These are phyloP conservation scores for Philaethria dido DNA, from an alignment of 2,888 invertebrate species.

Conservation along the genomic window DNA sequence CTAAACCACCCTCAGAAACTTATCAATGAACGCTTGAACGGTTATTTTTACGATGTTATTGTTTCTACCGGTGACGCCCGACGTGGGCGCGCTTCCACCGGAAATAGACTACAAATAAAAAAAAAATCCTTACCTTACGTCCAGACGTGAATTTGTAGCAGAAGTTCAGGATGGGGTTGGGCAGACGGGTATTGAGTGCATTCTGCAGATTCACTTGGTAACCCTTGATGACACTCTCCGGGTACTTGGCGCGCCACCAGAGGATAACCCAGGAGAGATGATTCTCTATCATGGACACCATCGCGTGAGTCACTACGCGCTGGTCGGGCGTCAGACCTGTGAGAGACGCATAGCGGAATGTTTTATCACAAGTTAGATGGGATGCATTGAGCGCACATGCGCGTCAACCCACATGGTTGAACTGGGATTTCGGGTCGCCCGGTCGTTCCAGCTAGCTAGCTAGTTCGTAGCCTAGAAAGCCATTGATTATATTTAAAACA, in stretches of 20 bases:
- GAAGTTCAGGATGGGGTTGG: slow-evolving; percentile 94
- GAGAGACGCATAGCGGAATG: slow-evolving; percentile 50
- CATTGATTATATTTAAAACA: slow-evolving; percentile 17
- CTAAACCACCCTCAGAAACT: not conserved
- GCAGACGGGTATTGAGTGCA: slow-evolving; percentile 93
- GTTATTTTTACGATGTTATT: slow-evolving; percentile 19
- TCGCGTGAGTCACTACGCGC: slow-evolving; percentile 94
- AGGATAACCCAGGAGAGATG: slow-evolving; percentile 95
- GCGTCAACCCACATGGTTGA: slow-evolving; percentile 46
- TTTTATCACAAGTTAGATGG: slow-evolving; percentile 38
- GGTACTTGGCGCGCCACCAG: slow-evolving; percentile 96
- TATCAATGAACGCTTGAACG: not conserved
- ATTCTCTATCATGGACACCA: slow-evolving; percentile 97
- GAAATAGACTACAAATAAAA: not conserved
- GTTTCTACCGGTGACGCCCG: slow-evolving; percentile 7
- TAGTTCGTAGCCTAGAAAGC: slow-evolving; percentile 31
- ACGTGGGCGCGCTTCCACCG: not conserved
- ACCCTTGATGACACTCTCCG: slow-evolving; percentile 94
- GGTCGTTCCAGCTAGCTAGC: slow-evolving; percentile 35
- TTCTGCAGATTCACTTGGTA: slow-evolving; percentile 96
- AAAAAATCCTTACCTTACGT: slow-evolving; percentile 87
- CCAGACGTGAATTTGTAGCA: slow-evolving; percentile 94
- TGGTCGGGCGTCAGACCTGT: slow-evolving; percentile 91
- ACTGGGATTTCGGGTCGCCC: slow-evolving; percentile 47
- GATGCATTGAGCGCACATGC: slow-evolving; percentile 63